Base-by-base conservation (phyloP, 2,113 vertebrate species). In the Coregonus clupeaformis region DNA sequence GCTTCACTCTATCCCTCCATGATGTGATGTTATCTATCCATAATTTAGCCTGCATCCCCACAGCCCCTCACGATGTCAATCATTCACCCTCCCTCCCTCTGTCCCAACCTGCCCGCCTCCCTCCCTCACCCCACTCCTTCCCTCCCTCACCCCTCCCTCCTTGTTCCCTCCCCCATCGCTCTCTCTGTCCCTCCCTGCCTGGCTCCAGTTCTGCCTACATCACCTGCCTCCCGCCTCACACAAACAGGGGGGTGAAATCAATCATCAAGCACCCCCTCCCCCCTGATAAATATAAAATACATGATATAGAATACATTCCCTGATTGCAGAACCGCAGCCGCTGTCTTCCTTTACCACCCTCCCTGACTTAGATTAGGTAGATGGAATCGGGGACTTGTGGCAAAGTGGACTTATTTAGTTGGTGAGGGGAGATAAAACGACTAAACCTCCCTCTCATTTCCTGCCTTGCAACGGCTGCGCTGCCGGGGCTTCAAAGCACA, bases 401-500 rank as follows among this genome's bases (percentile, higher is more conserved):
- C 80, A 86, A 89, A 88, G 79, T 68, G 80, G 82, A 83, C 84
- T 87, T 85, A 89, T 93, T 92, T 88, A 87, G 88, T 90, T 90
- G 88, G 84, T 75, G 82, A 82, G 83, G 73, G 78, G 72, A 89
- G 89, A 90, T 89, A 90, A 94, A 93, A 94, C 93, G 92, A 94
- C 81, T 93, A 93, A 93, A 87, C 73, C 81, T 27, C 74, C 49
- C 49, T 89, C 91, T 93, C 89, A 94, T 94, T 93, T 94, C 93
- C 92, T 91, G 89, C 82, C n/a, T 86, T 65, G 81, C 88, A 87
- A 79, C 73, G 80, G 84, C 70, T 74, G 67, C 82, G 78, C 80
- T 85, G 81, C 85, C 78, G 86, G 9, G 87, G 83, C 84, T 89
- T 88, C 86, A 88, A 80, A 82, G 84, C 83, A 89, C 84, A 89